A percentile compares a stretch with the other conserved stretches of the same genome.
These are phyloP conservation scores for Zelleria hepariella DNA, from an alignment of 2,888 invertebrate genomes.

Conservation along the genomic window DNA sequence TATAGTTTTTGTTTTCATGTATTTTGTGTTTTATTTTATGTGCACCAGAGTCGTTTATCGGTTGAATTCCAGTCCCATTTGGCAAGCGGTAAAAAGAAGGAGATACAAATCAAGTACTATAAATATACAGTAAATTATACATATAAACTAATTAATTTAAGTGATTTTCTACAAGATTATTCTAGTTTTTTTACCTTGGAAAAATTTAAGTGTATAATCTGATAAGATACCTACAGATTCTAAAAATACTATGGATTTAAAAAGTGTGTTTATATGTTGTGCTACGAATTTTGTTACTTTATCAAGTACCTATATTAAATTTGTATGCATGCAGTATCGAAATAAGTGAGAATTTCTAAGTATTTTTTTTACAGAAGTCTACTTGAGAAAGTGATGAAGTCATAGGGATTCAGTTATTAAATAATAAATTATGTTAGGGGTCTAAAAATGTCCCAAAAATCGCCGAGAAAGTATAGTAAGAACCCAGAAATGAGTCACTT, in stretches of 20 bases:
- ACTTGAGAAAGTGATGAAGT: too few relatives aligned
- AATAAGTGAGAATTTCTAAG: too few relatives aligned
- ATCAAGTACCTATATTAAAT: too few relatives aligned
- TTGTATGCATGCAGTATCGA: too few relatives aligned
- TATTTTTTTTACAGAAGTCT: too few relatives aligned
- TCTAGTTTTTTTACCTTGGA: not conserved
- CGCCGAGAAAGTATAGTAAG: too few relatives aligned
- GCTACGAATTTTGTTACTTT: not conserved
- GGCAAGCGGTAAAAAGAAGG: slow-evolving; percentile 57
- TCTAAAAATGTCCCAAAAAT: too few relatives aligned
- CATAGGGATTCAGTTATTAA: too few relatives aligned
- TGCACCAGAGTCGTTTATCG: slow-evolving; percentile 17
- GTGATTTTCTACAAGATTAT: not conserved
- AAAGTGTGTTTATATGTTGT: not conserved
- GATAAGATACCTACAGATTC: not conserved
- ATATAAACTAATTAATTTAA: not conserved
- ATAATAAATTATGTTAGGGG: too few relatives aligned
- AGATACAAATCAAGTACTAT: slow-evolving; percentile 60
- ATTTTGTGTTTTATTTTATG: slow-evolving; percentile 14
- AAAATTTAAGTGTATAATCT: not conserved
- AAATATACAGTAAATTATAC: slow-evolving; percentile 19
- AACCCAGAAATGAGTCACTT: too few relatives aligned
- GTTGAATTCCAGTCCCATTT: slow-evolving; percentile 55
- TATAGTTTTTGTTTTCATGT: slow-evolving; percentile 13
- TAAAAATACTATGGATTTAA: not conserved